phyloP scores from a whole-genome alignment of 2,797 vertebrate genomes.

The Micrastur ruficollis region DNA sequence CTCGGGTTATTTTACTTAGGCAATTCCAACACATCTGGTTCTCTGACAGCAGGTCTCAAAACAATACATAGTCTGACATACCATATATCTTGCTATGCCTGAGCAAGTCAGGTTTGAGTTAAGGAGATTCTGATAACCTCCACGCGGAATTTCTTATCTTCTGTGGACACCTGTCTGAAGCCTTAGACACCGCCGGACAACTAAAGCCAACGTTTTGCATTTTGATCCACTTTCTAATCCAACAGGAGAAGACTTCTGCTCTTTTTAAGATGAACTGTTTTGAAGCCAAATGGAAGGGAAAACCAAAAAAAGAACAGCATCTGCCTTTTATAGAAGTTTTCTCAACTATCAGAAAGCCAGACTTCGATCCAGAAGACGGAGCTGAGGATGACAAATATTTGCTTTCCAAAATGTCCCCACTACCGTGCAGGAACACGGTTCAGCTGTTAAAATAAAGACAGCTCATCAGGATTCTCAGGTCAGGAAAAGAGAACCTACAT shows the following conservation, averaged over 20 bases:
- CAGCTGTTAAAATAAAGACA: not conserved
- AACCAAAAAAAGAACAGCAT: not conserved
- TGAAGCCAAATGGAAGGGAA: not conserved
- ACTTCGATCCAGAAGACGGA: not conserved
- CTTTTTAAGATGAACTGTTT: not conserved
- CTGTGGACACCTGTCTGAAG: not conserved
- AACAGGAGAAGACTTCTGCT: not conserved
- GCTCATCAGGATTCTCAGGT: not conserved
- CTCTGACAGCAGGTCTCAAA: not conserved
- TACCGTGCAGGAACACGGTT: not conserved
- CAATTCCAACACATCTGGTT: not conserved
- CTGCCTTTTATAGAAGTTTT: not conserved
- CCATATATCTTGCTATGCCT: not conserved
- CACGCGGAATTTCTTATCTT: not conserved
- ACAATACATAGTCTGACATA: not conserved
- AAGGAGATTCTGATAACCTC: not conserved
- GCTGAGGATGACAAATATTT: not conserved
- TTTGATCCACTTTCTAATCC: not conserved
- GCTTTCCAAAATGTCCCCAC: not conserved
- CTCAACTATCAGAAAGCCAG: not conserved
- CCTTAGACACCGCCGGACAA: rapidly evolving
- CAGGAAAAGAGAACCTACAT: not conserved
- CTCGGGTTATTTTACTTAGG: not conserved
- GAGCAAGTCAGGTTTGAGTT: not conserved
- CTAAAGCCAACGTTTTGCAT: not conserved